Evolutionary conservation across 2,113 vertebrate species (phyloP).

Genomic region (Actinemys pallida): DNA sequence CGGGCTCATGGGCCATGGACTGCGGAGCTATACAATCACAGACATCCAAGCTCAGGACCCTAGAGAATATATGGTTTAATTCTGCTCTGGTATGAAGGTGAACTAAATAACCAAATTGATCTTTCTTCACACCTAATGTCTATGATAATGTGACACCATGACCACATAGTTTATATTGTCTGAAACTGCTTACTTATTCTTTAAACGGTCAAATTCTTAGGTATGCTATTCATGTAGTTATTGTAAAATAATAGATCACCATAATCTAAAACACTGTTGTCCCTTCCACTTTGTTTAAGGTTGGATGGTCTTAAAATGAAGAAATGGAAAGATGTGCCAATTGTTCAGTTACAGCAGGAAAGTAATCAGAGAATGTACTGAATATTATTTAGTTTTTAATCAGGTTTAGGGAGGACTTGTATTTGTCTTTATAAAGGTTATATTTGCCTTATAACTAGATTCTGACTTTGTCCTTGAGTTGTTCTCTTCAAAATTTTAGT

Average conservation of each 20-base stretch:
- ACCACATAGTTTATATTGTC: not conserved
- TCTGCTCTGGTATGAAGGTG: not conserved
- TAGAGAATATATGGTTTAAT: not conserved
- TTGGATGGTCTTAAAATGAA: not conserved
- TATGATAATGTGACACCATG: not conserved
- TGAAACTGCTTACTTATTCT: conserved; percentile 23
- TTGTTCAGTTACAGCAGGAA: not conserved
- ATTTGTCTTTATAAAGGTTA: not conserved
- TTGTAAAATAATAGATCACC: not conserved
- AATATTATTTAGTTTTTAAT: not conserved
- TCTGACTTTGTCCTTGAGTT: not conserved
- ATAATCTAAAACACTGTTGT: not conserved
- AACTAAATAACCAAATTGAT: not conserved
- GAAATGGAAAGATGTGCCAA: not conserved
- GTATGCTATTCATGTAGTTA: not conserved
- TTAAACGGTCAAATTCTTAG: not conserved
- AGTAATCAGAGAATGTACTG: not conserved
- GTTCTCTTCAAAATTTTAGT: not conserved
- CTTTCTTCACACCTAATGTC: not conserved
- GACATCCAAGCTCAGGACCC: not conserved
- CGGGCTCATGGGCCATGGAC: not conserved
- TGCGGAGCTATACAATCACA: not conserved
- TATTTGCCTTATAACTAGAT: not conserved
- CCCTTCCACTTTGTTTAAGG: not conserved
- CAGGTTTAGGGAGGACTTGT: not conserved